Evolutionary conservation across 2,113 vertebrate species (phyloP), one percentile per base, ranked within the genome.

Genomic region (Caloenas nicobarica): DNA sequence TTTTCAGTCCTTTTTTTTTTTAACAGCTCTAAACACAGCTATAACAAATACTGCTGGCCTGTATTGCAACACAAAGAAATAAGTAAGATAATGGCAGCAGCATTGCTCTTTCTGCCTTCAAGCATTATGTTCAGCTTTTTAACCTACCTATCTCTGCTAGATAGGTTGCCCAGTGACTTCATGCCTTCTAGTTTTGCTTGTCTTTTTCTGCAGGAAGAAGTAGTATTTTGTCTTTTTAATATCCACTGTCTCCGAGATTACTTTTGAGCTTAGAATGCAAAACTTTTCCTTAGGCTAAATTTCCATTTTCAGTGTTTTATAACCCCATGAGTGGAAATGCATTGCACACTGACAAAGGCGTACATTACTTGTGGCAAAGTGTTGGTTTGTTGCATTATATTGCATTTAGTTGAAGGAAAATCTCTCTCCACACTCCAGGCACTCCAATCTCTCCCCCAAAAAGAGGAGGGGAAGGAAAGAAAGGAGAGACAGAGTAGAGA

Each of bases 231-330:
- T 73, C 44, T 86, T 95, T 86, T 96, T 94, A 91, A 89, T 88
- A 94, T 44, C 90, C 66, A 50, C 54, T 68, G 29, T 84, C 66
- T 96, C 77, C 88, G 79, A 94, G 91, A 95, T 94, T 91, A 96
- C 58, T 92, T 96, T 66, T 71, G 78, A 97, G 81, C 58, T 94
- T 88, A 33, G 79, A 97, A 95, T 88, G 71, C 62, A 93, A 86
- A 89, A 56, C 54, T 94, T 93, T 89, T 93, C 95, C 93, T 90
- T 69, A 51, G 92, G 96, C 91, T 95, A 71, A 29, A 31, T 95
- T 97, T 97, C 57, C 94, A 81, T 89, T 95, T 92, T 96, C 79
- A 89, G 44, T 94, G 89, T 93, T 97, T 95, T 96, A 94, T 91
- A 96, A 90, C 81, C 77, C 57, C 89, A 56, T 78, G 86, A 90